These are phyloP conservation scores for Xyrichtys novacula DNA, from an alignment of 2,797 vertebrate genomes.

Conservation along the genomic window DNA sequence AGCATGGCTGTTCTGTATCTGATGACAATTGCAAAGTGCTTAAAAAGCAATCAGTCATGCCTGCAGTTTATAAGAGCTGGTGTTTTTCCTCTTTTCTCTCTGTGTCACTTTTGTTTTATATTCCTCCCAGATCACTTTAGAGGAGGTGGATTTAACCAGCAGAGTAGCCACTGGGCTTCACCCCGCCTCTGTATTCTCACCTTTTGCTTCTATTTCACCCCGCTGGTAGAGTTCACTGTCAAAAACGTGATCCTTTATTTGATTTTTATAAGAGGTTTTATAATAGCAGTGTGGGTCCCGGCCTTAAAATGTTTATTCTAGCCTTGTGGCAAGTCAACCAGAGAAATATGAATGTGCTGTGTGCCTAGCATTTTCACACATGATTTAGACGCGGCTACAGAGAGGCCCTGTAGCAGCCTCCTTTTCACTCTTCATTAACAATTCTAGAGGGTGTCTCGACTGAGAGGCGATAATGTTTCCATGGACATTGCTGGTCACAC, in stretches of 20 bases:
- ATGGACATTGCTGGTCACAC: slow-evolving; percentile 31
- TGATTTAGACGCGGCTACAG: slow-evolving; percentile 33
- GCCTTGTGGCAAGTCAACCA: slow-evolving; percentile 52
- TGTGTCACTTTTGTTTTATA: slow-evolving; percentile 37
- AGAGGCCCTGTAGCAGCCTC: slow-evolving; percentile 39
- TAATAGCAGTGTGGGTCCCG: slow-evolving; percentile 23
- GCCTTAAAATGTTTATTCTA: slow-evolving; percentile 57
- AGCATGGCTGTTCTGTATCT: slow-evolving; percentile 43
- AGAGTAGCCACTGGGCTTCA: slow-evolving; percentile 12
- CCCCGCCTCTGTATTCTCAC: slow-evolving; percentile 11
- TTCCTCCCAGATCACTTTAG: slow-evolving; percentile 39
- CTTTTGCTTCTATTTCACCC: slow-evolving; percentile 23
- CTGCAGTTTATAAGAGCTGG: slow-evolving; percentile 16
- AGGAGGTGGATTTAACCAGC: slow-evolving; percentile 24
- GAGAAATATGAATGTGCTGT: slow-evolving; percentile 49
- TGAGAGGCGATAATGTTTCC: slow-evolving; percentile 62
- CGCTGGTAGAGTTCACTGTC: slow-evolving; percentile 29
- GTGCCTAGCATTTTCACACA: slow-evolving; percentile 56
- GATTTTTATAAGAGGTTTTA: slow-evolving; percentile 53
- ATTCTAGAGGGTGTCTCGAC: slow-evolving; percentile 63
- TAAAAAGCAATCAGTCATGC: slow-evolving; percentile 45
- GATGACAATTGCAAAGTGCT: slow-evolving; percentile 50
- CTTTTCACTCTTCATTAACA: slow-evolving; percentile 67
- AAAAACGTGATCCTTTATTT: slow-evolving; percentile 56
- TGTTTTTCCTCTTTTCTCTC: slow-evolving; percentile 9